Evolutionary conservation across 2,888 invertebrate genomes (phyloP).

Genomic region (Plebejus anna): DNA sequence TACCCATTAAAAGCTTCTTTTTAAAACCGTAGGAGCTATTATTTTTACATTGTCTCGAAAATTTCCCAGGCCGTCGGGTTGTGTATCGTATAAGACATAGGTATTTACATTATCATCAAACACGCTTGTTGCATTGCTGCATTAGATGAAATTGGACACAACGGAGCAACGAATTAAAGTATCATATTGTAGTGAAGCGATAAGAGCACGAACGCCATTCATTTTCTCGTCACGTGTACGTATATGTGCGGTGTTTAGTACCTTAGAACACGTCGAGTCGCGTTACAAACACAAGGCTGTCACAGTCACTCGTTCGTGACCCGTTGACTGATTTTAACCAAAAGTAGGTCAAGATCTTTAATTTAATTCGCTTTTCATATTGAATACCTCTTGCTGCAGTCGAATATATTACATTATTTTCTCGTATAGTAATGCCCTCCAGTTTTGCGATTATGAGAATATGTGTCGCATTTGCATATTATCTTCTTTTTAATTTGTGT

Average conservation of each 20-base stretch:
- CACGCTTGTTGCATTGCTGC: not conserved
- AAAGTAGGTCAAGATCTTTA: slow-evolving; percentile 75
- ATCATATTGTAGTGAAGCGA: slow-evolving; percentile 17
- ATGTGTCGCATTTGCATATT: slow-evolving; percentile 16
- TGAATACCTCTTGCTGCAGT: slow-evolving; percentile 47
- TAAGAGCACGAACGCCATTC: slow-evolving; percentile 29
- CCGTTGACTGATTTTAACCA: slow-evolving; percentile 73
- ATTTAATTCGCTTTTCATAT: slow-evolving; percentile 64
- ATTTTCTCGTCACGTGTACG: slow-evolving; percentile 36
- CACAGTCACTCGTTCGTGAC: slow-evolving; percentile 76
- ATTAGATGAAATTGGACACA: not conserved
- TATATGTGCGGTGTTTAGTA: slow-evolving; percentile 44
- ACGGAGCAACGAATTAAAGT: not conserved
- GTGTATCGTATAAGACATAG: not conserved
- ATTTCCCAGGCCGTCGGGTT: slow-evolving; percentile 8
- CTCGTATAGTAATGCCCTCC: not conserved
- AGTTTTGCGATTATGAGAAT: slow-evolving; percentile 21
- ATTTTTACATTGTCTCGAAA: not conserved
- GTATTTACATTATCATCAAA: not conserved
- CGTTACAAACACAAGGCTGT: slow-evolving; percentile 67
- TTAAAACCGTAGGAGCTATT: not conserved
- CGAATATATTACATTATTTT: slow-evolving; percentile 5
- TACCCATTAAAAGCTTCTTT: not conserved
- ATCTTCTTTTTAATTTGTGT: slow-evolving; percentile 13
- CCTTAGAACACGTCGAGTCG: slow-evolving; percentile 57